Conservation (phyloP, 2,888 invertebrate genomes). For the Tenthredo amoena region DNA sequence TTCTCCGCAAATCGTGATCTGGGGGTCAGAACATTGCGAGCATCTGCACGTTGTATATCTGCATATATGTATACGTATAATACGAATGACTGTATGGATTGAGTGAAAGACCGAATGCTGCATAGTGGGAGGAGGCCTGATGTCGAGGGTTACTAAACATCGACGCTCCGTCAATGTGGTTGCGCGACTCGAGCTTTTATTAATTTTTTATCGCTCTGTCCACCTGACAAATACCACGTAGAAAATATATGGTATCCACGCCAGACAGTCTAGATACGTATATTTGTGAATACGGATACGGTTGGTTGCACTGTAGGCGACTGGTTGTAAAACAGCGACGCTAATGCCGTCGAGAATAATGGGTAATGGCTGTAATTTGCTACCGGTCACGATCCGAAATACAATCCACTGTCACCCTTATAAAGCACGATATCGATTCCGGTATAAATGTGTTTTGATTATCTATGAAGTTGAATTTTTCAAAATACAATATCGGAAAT, state of each 20-base stretch:
- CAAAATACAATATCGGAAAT: background rate
- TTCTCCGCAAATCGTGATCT: background rate
- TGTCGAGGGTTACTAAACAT: background rate
- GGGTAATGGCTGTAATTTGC: conserved; percentile 45
- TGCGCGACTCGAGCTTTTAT: background rate
- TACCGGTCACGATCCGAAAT: conserved; percentile 29
- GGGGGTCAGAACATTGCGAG: background rate
- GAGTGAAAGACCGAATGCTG: background rate
- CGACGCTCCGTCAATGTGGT: background rate
- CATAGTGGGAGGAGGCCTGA: background rate
- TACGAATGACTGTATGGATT: background rate
- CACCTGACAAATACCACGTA: background rate
- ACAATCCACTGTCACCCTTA: conserved; percentile 35
- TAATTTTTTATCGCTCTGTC: conserved; percentile 25
- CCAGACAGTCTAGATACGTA: conserved; percentile 8
- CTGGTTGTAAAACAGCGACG: conserved; percentile 47
- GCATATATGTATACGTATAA: background rate
- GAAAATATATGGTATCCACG: background rate
- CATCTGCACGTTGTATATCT: background rate
- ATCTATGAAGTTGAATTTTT: background rate
- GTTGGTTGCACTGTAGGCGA: conserved; percentile 26
- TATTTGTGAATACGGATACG: conserved; percentile 30
- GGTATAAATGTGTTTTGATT: conserved; percentile 25
- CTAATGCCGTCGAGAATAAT: conserved; percentile 46
- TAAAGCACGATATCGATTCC: conserved; percentile 26